Evolutionary conservation across 2,797 vertebrate genomes (phyloP).

Genomic region (Jordanella pulchra): DNA sequence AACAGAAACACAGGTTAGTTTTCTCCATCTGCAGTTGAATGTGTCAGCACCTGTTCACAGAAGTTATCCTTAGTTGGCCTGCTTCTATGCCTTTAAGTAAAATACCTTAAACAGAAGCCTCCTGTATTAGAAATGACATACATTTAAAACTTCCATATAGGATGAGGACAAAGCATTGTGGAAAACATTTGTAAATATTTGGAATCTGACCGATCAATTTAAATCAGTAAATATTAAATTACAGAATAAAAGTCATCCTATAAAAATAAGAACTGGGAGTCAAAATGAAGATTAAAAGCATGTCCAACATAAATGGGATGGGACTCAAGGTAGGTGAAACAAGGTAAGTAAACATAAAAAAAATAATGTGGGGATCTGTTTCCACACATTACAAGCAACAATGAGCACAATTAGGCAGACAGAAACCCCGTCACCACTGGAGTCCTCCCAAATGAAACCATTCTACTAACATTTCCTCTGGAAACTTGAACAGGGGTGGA

Average conservation of each 20-base stretch:
- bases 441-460: conserved; percentile 53
- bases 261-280: conserved; percentile 2
- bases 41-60: conserved; percentile 50
- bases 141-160: neutral
- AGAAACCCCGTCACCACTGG: conserved; percentile 61
- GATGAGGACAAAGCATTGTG: neutral
- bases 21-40: conserved; percentile 51
- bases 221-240: neutral
- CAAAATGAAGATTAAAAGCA: conserved; percentile 51
- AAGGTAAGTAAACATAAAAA: conserved; percentile 46
- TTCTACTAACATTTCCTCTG: conserved; percentile 26
- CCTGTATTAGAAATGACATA: conserved; percentile 4
- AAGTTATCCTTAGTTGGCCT: conserved; percentile 28
- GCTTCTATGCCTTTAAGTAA: conserved; percentile 9
- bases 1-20: conserved; percentile 53
- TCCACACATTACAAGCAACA: conserved; percentile 58
- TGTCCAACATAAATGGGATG: conserved; percentile 34
- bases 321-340: conserved; percentile 39
- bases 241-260: too few species aligned
- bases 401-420: conserved; percentile 67
- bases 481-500: conserved; percentile 3
- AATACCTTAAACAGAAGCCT: conserved; percentile 19
- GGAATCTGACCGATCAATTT: conserved; percentile 7
- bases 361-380: conserved; percentile 70
- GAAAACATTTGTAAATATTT: conserved; percentile 15